Evolutionary conservation across 2,797 vertebrate genomes (phyloP).

Genomic region (Gymnocypris eckloni): DNA sequence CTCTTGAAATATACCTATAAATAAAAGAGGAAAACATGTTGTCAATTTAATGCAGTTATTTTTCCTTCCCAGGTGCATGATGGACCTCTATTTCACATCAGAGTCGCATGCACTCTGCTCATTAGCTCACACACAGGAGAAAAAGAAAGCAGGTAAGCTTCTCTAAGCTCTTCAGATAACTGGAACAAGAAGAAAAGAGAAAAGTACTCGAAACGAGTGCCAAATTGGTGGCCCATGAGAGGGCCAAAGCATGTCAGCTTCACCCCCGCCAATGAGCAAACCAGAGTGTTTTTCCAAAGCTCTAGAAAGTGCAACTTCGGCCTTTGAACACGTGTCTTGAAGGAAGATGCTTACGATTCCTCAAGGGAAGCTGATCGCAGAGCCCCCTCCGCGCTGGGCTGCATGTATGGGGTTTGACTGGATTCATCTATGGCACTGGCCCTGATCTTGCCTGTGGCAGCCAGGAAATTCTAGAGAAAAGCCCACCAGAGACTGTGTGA

Average conservation of each 20-base stretch:
- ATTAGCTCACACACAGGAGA: slow-evolving; percentile 51
- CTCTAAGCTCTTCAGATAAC: slow-evolving; percentile 47
- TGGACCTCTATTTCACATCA: slow-evolving; percentile 42
- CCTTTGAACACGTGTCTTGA: slow-evolving; percentile 26
- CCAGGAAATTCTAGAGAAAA: slow-evolving; percentile 54
- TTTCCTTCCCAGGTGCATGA: background rate
- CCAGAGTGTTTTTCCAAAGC: slow-evolving; percentile 39
- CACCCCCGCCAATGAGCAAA: slow-evolving; percentile 13
- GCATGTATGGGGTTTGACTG: slow-evolving; percentile 38
- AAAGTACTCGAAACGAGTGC: slow-evolving; percentile 47
- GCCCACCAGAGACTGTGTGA: slow-evolving; percentile 34
- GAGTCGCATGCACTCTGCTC: slow-evolving; percentile 34
- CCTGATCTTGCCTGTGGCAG: slow-evolving; percentile 42
- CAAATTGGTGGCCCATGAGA: slow-evolving; percentile 53
- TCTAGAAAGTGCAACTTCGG: slow-evolving; percentile 27
- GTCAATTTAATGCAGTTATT: background rate
- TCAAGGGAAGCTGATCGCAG: slow-evolving; percentile 46
- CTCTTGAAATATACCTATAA: background rate
- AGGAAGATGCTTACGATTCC: slow-evolving; percentile 18
- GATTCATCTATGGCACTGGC: slow-evolving; percentile 31
- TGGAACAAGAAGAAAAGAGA: slow-evolving; percentile 41
- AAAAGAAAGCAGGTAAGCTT: slow-evolving; percentile 40
- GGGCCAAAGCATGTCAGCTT: slow-evolving; percentile 25
- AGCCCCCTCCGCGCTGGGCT: slow-evolving; percentile 9
- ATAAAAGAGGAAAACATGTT: background rate